Conservation (phyloP, 2,113 vertebrate species). For the Zosterops borbonicus region DNA sequence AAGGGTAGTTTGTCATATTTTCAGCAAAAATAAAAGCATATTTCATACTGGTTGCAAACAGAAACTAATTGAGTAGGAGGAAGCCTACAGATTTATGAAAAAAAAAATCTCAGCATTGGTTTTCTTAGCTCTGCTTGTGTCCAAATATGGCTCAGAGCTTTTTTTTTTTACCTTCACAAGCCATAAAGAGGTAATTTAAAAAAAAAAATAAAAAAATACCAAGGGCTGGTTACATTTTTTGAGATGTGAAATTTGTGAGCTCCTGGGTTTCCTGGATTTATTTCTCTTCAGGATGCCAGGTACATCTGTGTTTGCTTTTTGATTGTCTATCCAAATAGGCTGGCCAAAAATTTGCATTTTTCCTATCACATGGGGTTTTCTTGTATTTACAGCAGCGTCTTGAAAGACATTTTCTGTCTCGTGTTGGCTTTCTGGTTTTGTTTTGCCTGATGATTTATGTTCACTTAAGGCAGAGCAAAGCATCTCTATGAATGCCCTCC, state of each 20-base stretch:
- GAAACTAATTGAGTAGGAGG: slow-evolving; percentile 24
- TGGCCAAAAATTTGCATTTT: neutral
- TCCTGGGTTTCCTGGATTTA: neutral
- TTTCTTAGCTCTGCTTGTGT: slow-evolving; percentile 3
- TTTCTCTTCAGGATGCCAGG: neutral
- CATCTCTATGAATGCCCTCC: neutral
- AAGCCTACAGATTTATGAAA: neutral
- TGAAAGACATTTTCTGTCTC: neutral
- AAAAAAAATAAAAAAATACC: neutral
- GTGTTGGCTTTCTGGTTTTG: neutral
- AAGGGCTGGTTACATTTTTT: neutral
- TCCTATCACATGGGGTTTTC: neutral
- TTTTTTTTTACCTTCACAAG: neutral
- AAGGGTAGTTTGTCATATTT: neutral
- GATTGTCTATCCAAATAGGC: neutral
- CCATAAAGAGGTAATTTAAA: neutral
- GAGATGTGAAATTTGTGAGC: neutral
- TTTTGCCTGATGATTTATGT: neutral
- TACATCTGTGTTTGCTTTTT: neutral
- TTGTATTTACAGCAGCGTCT: neutral
- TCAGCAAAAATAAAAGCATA: neutral
- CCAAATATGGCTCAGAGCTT: neutral
- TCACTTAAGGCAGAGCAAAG: neutral
- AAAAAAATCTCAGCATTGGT: neutral
- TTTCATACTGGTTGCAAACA: slow-evolving; percentile 8